Evolutionary conservation across 2,113 vertebrate species (phyloP), one percentile per base, ranked within the genome.

Genomic region (Toxotes chatareus): DNA sequence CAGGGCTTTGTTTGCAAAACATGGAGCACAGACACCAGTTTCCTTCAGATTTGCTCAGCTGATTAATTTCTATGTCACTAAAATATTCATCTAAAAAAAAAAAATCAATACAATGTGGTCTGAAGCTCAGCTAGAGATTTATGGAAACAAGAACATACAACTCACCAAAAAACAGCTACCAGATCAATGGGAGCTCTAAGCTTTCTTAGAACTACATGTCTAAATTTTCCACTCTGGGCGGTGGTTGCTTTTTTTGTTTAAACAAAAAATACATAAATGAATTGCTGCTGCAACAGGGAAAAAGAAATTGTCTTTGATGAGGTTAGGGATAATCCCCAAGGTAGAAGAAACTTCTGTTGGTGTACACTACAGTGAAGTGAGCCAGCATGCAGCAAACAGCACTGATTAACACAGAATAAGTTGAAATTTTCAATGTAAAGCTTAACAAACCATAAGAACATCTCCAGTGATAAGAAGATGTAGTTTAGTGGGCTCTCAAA

Each of bases 41-140:
- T 46, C 40, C 32, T 27, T 42, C 53, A 53, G 47, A 69, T 68
- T 63, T 44, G 21, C 40, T 65, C 60, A 71, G n/a, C 5, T 62
- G 38, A 74, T 79, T 74, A n/a, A 27, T 74, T 27, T 31, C 10
- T 4, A 2, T 19, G 44, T 27, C 42, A 34, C 68, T 67, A 34
- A 72, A 76, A 77, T 73, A 65, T 72, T 66, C 34, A 82, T 44
- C 32, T 40, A 36, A 49, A 36, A 67, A 40, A 74, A 46, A 36
- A 67, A 40, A 74, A 46, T 73, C 40, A 36, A 59, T 73, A 36
- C 10, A 46, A 57, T 17, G 66, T 4, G 14, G 14, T 14, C 7
- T 40, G 23, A 57, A 10, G 19, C 53, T 23, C 17, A n/a, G 36
- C 36, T 55, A 10, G 27, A 19, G 23, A 47, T 64, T 31, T 21